Evolutionary conservation across 2,113 vertebrate species (phyloP).

Genomic region (Rhegmatorhina hoffmannsi): DNA sequence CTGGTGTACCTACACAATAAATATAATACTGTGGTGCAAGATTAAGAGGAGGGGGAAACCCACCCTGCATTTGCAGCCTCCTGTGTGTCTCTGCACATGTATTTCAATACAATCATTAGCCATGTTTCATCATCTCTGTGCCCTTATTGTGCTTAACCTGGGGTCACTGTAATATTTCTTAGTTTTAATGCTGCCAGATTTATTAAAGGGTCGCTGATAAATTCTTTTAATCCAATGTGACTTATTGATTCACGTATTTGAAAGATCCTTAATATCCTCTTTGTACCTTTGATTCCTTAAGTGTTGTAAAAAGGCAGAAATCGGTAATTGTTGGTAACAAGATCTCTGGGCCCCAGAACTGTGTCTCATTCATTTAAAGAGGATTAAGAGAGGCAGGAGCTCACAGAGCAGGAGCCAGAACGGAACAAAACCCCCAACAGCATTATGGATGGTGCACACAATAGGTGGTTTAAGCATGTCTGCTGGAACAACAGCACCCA

Average conservation of each 20-base stretch:
- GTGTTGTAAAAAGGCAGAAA: constrained; percentile 73
- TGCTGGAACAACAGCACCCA: constrained; percentile 77
- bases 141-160: constrained; percentile 43
- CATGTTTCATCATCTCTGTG: constrained; percentile 28
- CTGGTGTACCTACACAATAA: neutral
- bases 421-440: constrained; percentile 81
- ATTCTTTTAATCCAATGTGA: constrained; percentile 56
- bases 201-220: constrained; percentile 50
- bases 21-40: neutral
- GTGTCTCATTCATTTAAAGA: constrained; percentile 75
- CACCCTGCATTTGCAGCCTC: neutral
- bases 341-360: constrained; percentile 73
- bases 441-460: constrained; percentile 82
- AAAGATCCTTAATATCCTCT: constrained; percentile 54
- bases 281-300: constrained; percentile 69
- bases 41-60: neutral
- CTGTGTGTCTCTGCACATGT: neutral
- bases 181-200: constrained; percentile 40
- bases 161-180: constrained; percentile 46
- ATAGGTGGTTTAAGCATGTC: constrained; percentile 82
- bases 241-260: constrained; percentile 54
- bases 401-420: constrained; percentile 74
- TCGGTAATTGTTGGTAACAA: constrained; percentile 72
- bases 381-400: constrained; percentile 80
- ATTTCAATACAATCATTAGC: neutral